A percentile compares a stretch with the other conserved stretches of the same genome.
Conservation (phyloP, 2,113 vertebrate genomes). For the Isurus oxyrinchus region DNA sequence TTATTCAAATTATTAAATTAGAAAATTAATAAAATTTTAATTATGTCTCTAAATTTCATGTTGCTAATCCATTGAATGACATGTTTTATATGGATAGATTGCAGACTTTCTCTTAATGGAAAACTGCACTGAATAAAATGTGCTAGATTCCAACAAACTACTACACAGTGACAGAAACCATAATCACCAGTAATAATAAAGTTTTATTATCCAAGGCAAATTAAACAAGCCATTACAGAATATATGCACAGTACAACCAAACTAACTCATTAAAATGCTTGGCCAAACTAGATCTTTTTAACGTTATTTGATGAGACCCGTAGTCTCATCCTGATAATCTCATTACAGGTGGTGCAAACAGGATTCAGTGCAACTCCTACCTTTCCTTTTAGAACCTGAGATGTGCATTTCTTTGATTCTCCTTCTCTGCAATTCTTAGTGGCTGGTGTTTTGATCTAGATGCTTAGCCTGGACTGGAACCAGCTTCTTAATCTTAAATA, state of each 20-base stretch:
- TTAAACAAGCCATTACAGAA: not conserved
- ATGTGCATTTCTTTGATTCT: not conserved
- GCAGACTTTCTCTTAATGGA: not conserved
- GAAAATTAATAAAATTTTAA: not conserved
- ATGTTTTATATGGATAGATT: not conserved
- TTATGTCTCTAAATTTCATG: not conserved
- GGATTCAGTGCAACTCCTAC: not conserved
- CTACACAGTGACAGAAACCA: not conserved
- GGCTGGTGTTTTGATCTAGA: not conserved
- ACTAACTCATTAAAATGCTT: not conserved
- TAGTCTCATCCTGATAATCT: not conserved
- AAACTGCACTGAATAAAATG: not conserved
- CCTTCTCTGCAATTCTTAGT: not conserved
- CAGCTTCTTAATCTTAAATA: not conserved
- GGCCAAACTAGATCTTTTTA: not conserved
- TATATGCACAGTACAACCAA: not conserved
- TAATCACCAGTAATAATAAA: conserved; percentile 1
- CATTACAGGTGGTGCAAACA: not conserved
- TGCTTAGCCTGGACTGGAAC: not conserved
- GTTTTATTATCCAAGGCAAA: not conserved
- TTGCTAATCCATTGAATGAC: not conserved
- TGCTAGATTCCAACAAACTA: not conserved
- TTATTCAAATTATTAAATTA: not conserved
- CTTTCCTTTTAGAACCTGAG: not conserved
- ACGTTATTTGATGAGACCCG: not conserved